phyloP scores from a whole-genome alignment of 1,140 invertebrate species.

The Zaprionus taronus region DNA sequence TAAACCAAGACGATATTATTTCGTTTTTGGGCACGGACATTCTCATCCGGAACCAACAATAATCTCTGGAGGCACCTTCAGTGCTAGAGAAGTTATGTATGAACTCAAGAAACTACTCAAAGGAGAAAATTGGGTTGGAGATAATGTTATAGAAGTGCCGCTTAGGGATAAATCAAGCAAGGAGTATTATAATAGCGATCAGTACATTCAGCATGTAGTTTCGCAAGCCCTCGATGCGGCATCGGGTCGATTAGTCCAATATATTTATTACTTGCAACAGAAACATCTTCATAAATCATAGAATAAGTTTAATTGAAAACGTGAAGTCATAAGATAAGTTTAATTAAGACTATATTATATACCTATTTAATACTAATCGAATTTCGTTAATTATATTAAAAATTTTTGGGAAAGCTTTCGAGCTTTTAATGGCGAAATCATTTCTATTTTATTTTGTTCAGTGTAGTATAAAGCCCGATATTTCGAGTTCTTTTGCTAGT shows the following conservation, averaged over 20 bases:
- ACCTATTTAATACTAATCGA: not conserved
- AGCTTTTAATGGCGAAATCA: not conserved
- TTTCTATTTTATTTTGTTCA: not conserved
- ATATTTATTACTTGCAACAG: slow-evolving; percentile 14
- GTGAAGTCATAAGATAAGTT: not conserved
- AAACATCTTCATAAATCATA: slow-evolving; percentile 2
- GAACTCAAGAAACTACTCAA: not conserved
- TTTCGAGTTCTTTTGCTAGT: not conserved
- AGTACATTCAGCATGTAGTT: slow-evolving; percentile 20
- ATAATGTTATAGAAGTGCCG: slow-evolving; percentile 1
- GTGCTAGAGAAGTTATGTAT: not conserved
- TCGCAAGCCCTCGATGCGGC: not conserved
- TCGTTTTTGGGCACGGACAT: not conserved
- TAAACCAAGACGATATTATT: slow-evolving; percentile 16
- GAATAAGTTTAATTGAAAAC: not conserved
- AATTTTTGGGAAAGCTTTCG: no score
- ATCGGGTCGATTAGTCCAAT: not conserved
- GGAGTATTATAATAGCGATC: not conserved
- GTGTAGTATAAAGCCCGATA: not conserved
- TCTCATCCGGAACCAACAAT: not conserved
- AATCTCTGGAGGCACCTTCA: not conserved
- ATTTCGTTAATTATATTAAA: not conserved
- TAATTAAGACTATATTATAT: not conserved
- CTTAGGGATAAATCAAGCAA: not conserved
- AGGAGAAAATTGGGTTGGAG: slow-evolving; percentile 18